Evolutionary conservation across 2,797 vertebrate species (phyloP).

Genomic region (Crypturellus tataupa): DNA sequence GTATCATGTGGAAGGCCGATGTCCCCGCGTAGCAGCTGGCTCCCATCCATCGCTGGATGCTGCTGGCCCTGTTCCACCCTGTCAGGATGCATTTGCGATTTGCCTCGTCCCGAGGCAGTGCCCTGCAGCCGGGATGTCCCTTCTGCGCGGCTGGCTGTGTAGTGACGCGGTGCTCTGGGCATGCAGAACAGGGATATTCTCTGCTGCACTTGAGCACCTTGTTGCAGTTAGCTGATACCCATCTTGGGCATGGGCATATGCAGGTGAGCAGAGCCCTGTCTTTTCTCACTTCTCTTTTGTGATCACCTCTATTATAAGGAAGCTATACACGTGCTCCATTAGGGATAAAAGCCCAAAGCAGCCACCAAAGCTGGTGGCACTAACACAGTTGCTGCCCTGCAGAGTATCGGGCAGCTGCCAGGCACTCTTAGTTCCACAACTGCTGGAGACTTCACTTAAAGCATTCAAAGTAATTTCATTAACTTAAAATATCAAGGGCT

Average conservation of each 20-base stretch:
- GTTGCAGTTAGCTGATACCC: background rate
- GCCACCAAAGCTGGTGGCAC: background rate
- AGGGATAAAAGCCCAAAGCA: background rate
- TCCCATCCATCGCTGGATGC: background rate
- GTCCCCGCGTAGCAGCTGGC: background rate
- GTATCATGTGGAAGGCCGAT: background rate
- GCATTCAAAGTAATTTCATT: background rate
- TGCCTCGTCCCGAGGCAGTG: background rate
- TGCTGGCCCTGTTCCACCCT: background rate
- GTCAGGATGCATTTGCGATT: constrained; percentile 58
- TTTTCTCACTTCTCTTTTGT: background rate
- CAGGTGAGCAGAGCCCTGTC: background rate
- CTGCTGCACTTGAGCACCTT: accelerated
- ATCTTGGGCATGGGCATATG: background rate
- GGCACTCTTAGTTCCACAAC: accelerated
- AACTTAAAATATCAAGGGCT: background rate
- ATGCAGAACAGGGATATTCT: accelerated
- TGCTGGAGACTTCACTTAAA: background rate
- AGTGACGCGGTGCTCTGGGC: background rate
- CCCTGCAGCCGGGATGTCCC: constrained; percentile 25
- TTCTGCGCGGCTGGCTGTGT: constrained; percentile 9
- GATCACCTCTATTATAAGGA: background rate
- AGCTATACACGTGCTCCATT: background rate
- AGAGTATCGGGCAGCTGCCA: background rate
- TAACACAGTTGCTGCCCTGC: background rate